phyloP scores from a whole-genome alignment of 2,888 invertebrate genomes.

The Galerucella nymphaeae region DNA sequence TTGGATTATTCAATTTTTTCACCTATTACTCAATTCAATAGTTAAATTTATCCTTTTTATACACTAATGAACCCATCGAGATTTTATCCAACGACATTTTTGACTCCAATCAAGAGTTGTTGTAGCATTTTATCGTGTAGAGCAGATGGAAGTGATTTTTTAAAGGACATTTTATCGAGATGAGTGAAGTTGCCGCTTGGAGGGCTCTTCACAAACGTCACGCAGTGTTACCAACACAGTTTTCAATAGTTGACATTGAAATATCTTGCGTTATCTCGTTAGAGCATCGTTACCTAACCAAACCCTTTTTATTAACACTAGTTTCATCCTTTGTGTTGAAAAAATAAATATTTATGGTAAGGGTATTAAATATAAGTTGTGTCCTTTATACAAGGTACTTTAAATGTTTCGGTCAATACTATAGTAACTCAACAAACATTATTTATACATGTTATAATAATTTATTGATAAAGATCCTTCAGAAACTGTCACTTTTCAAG shows the following conservation, averaged over 20 bases:
- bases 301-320: constrained; percentile 16
- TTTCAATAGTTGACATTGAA: constrained; percentile 49
- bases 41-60: not conserved
- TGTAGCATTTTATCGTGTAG: constrained; percentile 21
- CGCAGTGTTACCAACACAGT: constrained; percentile 52
- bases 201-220: constrained; percentile 59
- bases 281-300: constrained; percentile 12
- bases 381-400: not conserved
- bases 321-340: not conserved
- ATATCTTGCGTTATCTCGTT: constrained; percentile 32
- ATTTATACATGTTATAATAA: too few relatives aligned
- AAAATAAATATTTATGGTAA: constrained; percentile 15
- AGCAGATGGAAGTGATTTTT: constrained; percentile 37
- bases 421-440: too few relatives aligned
- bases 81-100: constrained; percentile 18
- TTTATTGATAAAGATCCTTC: too few relatives aligned
- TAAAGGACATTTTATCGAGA: constrained; percentile 59
- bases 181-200: constrained; percentile 60
- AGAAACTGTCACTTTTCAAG: too few relatives aligned
- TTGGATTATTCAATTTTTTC: too few relatives aligned
- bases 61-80: constrained; percentile 15
- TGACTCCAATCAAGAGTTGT: constrained; percentile 22
- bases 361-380: constrained; percentile 1
- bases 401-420: too few relatives aligned
- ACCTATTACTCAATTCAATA: not conserved